Conservation (phyloP, 2,888 invertebrate species). For the Sisyra nigra region DNA sequence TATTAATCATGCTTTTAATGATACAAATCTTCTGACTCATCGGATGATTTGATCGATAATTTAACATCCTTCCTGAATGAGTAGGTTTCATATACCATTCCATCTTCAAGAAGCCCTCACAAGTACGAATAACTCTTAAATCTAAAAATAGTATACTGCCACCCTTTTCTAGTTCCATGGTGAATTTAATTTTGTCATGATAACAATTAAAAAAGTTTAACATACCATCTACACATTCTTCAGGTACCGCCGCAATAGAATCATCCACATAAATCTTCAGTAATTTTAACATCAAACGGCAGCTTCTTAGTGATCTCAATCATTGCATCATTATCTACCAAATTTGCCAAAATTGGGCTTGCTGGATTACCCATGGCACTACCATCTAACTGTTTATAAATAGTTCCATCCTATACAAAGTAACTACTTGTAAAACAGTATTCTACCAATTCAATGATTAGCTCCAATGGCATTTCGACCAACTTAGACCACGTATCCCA, state of each 20-base stretch:
- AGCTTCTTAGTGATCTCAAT: neutral
- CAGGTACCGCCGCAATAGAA: neutral
- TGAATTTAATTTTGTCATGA: neutral
- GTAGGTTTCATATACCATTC: neutral
- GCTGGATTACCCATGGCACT: neutral
- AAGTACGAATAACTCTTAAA: neutral
- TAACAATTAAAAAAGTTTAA: neutral
- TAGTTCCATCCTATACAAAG: neutral
- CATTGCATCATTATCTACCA: neutral
- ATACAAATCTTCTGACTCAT: neutral
- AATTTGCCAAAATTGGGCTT: neutral
- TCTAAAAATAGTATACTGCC: neutral
- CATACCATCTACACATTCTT: neutral
- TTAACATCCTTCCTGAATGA: neutral
- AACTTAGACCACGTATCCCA: neutral
- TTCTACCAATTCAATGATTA: neutral
- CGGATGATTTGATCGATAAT: neutral
- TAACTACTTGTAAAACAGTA: neutral
- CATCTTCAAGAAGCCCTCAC: neutral
- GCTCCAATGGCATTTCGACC: neutral
- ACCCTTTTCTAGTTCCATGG: neutral
- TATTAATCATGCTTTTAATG: neutral
- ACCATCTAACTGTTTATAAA: neutral
- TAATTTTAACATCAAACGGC: neutral
- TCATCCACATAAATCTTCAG: conserved; percentile 1